phyloP scores from a whole-genome alignment of 2,113 vertebrate species.

The Enhydra lutris region DNA sequence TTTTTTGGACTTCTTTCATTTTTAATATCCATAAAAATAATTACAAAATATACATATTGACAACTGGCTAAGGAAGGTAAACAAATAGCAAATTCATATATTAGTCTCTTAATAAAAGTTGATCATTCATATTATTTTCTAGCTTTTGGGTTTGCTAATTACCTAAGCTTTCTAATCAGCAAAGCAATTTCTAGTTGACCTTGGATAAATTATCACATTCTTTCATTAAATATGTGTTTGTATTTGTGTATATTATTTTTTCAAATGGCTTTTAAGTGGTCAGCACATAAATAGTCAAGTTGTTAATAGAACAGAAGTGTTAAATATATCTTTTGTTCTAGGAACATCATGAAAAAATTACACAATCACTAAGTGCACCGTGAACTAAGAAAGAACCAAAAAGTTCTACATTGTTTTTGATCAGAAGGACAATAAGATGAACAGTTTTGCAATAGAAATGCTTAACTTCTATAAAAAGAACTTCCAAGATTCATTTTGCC shows the following conservation, averaged over 20 bases:
- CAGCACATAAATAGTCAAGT: not conserved
- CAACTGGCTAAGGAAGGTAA: not conserved
- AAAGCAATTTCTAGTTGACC: not conserved
- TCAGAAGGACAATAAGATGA: not conserved
- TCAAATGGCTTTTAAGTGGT: not conserved
- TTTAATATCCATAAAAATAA: not conserved
- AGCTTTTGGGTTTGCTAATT: not conserved
- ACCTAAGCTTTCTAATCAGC: not conserved
- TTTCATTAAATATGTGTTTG: not conserved
- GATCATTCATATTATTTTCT: not conserved
- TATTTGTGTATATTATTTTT: not conserved
- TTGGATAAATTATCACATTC: not conserved
- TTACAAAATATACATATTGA: not conserved
- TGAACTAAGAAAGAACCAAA: not conserved
- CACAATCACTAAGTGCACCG: not conserved
- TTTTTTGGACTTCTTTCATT: not conserved
- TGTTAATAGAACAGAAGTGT: not conserved
- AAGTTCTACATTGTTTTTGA: not conserved
- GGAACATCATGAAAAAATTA: not conserved
- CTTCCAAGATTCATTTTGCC: not conserved
- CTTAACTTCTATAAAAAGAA: not conserved
- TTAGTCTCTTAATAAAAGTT: not conserved
- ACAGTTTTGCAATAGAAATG: not conserved
- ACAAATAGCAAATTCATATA: not conserved
- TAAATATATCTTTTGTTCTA: not conserved